Conservation (phyloP, 2,888 invertebrate genomes). For the Tineola bisselliella region DNA sequence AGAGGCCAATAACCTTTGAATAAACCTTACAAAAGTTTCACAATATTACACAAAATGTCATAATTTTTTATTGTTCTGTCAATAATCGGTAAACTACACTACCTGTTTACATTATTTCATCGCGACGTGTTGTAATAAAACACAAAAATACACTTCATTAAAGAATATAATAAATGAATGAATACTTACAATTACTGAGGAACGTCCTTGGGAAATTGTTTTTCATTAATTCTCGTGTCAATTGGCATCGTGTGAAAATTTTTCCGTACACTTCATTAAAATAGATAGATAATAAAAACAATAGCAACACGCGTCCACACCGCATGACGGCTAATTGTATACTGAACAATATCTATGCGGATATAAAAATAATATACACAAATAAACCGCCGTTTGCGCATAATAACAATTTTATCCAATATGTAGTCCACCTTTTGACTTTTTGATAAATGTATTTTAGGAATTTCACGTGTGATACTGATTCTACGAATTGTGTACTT, state of each 20-base stretch:
- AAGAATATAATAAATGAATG: conserved; percentile 13
- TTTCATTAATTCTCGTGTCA: conserved; percentile 72
- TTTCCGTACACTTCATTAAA: conserved; percentile 38
- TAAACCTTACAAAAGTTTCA: not conserved
- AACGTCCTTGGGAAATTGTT: conserved; percentile 73
- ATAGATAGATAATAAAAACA: conserved; percentile 27
- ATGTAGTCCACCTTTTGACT: not conserved
- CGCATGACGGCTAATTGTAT: conserved; percentile 30
- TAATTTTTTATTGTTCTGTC: no score
- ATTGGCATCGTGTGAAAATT: conserved; percentile 74
- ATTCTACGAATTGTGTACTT: no score
- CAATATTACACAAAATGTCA: not conserved
- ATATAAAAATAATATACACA: not conserved
- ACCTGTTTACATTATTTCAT: no score
- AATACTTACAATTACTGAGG: conserved; percentile 76
- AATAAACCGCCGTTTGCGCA: not conserved
- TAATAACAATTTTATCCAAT: not conserved
- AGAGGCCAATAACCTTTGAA: not conserved
- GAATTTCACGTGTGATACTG: not conserved
- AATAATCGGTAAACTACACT: no score
- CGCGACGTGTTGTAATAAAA: no score
- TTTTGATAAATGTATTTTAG: not conserved
- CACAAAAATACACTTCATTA: no score
- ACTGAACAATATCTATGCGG: conserved; percentile 28
- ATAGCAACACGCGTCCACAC: conserved; percentile 31